Percentiles rank a stretch among this genome's conserved stretches.
These are phyloP conservation scores for Entomyzon cyanotis DNA, from an alignment of 2,113 vertebrate species.

Conservation along the genomic window DNA sequence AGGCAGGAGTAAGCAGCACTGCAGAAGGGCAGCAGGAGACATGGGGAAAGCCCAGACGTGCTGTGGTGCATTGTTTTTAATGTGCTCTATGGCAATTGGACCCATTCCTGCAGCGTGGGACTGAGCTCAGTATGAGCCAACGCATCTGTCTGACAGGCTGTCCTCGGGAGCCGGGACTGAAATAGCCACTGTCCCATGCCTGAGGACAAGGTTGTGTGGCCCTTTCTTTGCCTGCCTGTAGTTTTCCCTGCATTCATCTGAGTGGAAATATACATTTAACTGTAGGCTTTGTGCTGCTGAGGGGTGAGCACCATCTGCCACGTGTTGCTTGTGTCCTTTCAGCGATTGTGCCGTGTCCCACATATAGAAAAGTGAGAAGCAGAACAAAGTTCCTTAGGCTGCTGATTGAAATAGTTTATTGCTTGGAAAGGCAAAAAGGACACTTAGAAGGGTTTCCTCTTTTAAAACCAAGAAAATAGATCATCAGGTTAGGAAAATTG, in stretches of 20 bases:
- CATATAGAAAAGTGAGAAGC: not conserved
- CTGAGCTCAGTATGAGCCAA: not conserved
- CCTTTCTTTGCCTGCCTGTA: not conserved
- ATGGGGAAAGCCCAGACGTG: not conserved
- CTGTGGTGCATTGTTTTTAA: slow-evolving; percentile 13
- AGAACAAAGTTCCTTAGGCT: not conserved
- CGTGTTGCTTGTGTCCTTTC: accelerated
- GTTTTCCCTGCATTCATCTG: not conserved
- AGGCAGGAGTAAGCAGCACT: not conserved
- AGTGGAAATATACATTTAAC: not conserved
- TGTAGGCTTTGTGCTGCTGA: not conserved
- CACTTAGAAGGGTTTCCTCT: not conserved
- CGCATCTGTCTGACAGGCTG: slow-evolving; percentile 26
- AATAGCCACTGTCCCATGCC: not conserved
- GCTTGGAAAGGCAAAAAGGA: not conserved
- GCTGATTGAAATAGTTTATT: not conserved
- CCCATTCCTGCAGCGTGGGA: not conserved
- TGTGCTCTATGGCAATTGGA: slow-evolving; percentile 15
- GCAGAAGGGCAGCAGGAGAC: not conserved
- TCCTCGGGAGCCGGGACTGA: not conserved
- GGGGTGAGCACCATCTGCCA: not conserved
- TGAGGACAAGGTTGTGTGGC: slow-evolving; percentile 36
- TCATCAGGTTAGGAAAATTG: not conserved
- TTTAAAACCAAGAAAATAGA: not conserved
- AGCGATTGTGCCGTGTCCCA: not conserved